Base-by-base conservation (phyloP, 2,797 vertebrate species). In the Darevskia nairensis region DNA sequence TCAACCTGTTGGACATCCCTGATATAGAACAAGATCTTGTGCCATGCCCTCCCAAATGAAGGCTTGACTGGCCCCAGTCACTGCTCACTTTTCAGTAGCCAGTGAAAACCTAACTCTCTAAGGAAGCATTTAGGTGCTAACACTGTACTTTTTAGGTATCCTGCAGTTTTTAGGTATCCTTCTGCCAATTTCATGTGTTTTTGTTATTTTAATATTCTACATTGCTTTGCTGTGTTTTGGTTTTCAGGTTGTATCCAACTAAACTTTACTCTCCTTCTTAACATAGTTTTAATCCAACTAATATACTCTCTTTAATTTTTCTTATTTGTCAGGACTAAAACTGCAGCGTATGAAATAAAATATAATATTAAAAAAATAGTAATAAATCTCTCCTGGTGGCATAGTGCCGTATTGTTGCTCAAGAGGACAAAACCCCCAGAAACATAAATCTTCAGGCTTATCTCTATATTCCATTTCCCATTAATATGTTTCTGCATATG, bases 371-470 rank as follows among this genome's bases (percentile, higher is more conserved):
- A 44, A 25, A 44, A 44, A 29, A 4, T n/a, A 72, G 32, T 74
- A 61, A 23, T 6, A 61, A 39, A 74, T 17, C 17, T 19, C 68
- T 82, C 15, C 66, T 71, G 41, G 61, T 61, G 27, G 39, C 39
- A 44, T 74, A 17, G 75, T 39, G 19, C 17, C 27, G 21, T n/a
- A 21, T 27, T 66, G 39, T 32, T 23, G n/a, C 35, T 66, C 21
- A 29, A 35, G 35, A n/a, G n/a, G n/a, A n/a, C n/a, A n/a, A n/a
- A n/a, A n/a, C n/a, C n/a, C n/a, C n/a, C n/a, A 55, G 7, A 50
- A 78, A 72, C 3, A 0, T 0, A 15, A 32, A 2, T 2, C 35
- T 91, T 9, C 64, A 64, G 0, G 3, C 4, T 64, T 6, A 29
- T 15, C 6, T 29, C 90, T 88, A 32, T 74, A 6, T 10, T 68